Conservation (phyloP, 1,140 invertebrate species). For the Pogonus chalceus region DNA sequence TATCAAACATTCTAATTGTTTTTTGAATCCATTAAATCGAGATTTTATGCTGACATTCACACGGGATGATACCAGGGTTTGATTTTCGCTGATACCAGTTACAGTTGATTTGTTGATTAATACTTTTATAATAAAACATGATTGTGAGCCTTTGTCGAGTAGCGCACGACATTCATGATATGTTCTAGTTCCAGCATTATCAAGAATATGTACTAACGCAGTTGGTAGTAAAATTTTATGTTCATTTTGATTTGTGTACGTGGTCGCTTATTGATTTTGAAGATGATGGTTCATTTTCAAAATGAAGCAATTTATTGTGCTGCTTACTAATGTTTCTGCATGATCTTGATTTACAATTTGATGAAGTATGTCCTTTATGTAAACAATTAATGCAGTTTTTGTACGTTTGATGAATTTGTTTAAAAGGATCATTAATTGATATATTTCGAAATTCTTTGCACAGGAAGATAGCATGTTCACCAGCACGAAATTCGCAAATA, state of each 20-base stretch:
- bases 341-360: conserved; percentile 10
- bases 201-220: conserved; percentile 18
- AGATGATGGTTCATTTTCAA: background rate
- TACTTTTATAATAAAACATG: conserved; percentile 21
- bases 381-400: conserved; percentile 19
- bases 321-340: conserved; percentile 10
- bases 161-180: conserved; percentile 15
- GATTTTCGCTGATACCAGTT: conserved; percentile 10
- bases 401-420: conserved; percentile 11
- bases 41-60: conserved; percentile 5
- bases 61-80: background rate
- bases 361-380: conserved; percentile 13
- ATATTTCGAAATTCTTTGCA: conserved; percentile 16
- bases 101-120: conserved; percentile 14
- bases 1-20: conserved; percentile 9
- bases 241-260: background rate
- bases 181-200: conserved; percentile 13
- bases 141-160: conserved; percentile 21
- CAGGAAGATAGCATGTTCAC: conserved; percentile 12
- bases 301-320: conserved; percentile 9
- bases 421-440: background rate
- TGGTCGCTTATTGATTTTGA: background rate
- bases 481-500: conserved; percentile 14
- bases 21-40: conserved; percentile 8
- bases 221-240: conserved; percentile 21